Evolutionary conservation across 30 jellyfish, hydroid and myxozoan species (phyloP).

Genomic region (Calvadosia cruxmelitensis): DNA sequence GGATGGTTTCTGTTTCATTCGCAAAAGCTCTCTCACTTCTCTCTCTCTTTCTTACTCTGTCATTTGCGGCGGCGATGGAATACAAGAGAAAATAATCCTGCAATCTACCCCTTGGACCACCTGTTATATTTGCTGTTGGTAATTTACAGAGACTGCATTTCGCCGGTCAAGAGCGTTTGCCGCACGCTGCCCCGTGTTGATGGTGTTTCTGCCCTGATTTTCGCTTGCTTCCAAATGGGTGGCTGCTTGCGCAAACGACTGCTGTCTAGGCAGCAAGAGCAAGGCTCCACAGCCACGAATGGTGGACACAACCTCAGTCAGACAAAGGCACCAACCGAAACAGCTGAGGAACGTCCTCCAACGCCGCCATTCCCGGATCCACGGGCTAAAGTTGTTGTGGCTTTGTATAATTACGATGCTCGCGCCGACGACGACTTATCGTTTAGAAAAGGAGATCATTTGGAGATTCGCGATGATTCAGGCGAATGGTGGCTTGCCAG

Average conservation of each 20-base stretch:
- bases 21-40: too few relatives aligned
- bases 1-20: too few relatives aligned
- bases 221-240: not conserved
- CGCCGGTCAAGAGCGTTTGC: too few relatives aligned
- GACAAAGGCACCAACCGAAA: not conserved
- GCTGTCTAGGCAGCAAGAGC: not conserved
- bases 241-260: not conserved
- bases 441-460: slow-evolving; percentile 62
- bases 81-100: too few relatives aligned
- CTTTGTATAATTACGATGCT: slow-evolving; percentile 65
- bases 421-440: slow-evolving; percentile 80
- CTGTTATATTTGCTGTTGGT: too few relatives aligned
- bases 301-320: not conserved
- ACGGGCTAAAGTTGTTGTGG: slow-evolving; percentile 75
- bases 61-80: too few relatives aligned
- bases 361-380: slow-evolving; percentile 95
- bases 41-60: too few relatives aligned
- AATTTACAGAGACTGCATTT: too few relatives aligned
- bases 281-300: not conserved
- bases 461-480: slow-evolving; percentile 64
- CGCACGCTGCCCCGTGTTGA: too few relatives aligned
- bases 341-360: slow-evolving; percentile 17
- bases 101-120: too few relatives aligned
- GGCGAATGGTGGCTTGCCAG: slow-evolving; percentile 97
- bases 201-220: too few relatives aligned